A percentile compares a stretch with the other conserved stretches of the same genome.
phyloP scores from a whole-genome alignment of 2,113 vertebrate genomes.

The Pachyramphus minor region DNA sequence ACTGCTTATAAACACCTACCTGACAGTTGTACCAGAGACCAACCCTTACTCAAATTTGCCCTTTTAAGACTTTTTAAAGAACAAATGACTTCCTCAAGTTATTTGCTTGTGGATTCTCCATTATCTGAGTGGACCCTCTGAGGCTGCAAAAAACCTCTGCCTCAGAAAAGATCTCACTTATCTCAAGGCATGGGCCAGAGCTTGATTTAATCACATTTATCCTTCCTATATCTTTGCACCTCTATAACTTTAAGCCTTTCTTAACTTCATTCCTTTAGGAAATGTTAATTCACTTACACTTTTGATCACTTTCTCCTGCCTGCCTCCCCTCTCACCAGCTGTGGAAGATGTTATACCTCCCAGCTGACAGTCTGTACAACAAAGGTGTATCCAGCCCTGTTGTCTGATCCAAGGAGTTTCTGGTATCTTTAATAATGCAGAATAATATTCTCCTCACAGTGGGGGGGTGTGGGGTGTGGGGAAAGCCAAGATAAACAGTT shows the following conservation, averaged over 20 bases:
- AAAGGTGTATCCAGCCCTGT: background rate
- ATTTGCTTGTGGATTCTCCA: background rate
- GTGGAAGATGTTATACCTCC: background rate
- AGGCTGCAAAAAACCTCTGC: background rate
- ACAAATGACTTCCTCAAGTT: background rate
- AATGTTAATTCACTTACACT: background rate
- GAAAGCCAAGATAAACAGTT: background rate
- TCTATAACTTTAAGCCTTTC: background rate
- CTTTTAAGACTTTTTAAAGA: background rate
- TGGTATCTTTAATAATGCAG: background rate
- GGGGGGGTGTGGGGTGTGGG: too few species aligned
- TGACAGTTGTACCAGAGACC: background rate
- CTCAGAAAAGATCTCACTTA: background rate
- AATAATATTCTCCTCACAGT: background rate
- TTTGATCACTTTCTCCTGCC: background rate
- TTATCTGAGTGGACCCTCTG: background rate
- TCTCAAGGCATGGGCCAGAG: background rate
- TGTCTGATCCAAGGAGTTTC: background rate
- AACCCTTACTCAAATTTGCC: background rate
- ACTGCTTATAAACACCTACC: background rate
- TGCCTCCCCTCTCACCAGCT: background rate
- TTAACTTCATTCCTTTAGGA: background rate
- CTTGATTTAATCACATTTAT: background rate
- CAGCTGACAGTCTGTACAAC: background rate
- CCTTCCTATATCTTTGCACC: background rate